phyloP scores from a whole-genome alignment of 2,113 vertebrate genomes.

The Larimichthys crocea region DNA sequence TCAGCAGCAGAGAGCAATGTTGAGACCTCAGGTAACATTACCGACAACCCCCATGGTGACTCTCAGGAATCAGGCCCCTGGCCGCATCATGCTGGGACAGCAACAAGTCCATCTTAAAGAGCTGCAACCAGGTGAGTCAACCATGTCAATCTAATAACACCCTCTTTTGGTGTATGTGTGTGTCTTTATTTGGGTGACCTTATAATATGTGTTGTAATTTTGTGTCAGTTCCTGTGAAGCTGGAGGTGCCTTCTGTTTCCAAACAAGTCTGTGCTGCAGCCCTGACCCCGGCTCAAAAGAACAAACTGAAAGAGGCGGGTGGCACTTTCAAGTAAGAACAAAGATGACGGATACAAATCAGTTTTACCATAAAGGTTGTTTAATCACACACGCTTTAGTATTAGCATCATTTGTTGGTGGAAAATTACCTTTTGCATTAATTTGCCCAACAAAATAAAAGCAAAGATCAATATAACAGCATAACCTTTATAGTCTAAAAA shows the following conservation, averaged over 20 bases:
- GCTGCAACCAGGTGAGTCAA: constrained; percentile 89
- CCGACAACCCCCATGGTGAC: constrained; percentile 92
- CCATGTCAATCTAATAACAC: not conserved
- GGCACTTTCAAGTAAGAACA: constrained; percentile 92
- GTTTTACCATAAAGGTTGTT: not conserved
- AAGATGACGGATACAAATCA: not conserved
- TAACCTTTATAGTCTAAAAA: not conserved
- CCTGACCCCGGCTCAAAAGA: constrained; percentile 89
- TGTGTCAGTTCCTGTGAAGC: constrained; percentile 88
- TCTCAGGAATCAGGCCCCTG: constrained; percentile 89
- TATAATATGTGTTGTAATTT: not conserved
- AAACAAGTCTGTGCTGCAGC: constrained; percentile 86
- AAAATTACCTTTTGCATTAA: not conserved
- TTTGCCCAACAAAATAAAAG: not conserved
- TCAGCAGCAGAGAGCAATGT: constrained; percentile 90
- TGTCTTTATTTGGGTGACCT: not conserved
- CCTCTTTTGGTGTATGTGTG: not conserved
- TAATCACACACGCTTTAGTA: not conserved
- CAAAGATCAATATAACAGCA: not conserved
- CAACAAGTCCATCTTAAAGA: constrained; percentile 90
- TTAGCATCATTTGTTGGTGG: not conserved
- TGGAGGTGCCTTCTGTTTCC: constrained; percentile 84
- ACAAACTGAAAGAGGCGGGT: constrained; percentile 93
- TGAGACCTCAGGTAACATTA: constrained; percentile 93
- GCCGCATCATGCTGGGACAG: constrained; percentile 90